Conservation (phyloP, 2,113 vertebrate genomes). For the Clinocottus analis region DNA sequence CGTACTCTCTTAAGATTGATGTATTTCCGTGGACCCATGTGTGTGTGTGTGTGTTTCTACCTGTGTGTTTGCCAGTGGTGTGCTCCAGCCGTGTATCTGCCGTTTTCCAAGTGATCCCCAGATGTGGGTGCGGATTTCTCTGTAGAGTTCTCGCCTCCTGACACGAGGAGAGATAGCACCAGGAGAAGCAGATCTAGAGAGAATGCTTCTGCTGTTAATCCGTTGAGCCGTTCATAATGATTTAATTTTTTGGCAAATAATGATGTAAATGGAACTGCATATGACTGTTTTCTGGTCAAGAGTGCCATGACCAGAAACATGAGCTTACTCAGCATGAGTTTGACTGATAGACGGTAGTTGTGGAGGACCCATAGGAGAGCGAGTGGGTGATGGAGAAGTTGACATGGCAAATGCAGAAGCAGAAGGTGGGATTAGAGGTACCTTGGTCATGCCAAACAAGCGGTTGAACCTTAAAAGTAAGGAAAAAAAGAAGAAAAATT, state of each 20-base stretch:
- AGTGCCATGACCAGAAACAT: neutral
- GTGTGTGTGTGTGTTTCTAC: constrained; percentile 16
- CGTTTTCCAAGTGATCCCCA: constrained; percentile 84
- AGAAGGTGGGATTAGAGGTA: constrained; percentile 68
- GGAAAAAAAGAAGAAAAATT: neutral
- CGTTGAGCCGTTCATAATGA: neutral
- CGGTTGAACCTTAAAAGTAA: constrained; percentile 80
- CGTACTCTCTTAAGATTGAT: neutral
- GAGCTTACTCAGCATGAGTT: constrained; percentile 74
- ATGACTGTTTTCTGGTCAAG: too few species aligned
- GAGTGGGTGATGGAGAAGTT: constrained; percentile 41
- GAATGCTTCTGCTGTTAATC: constrained; percentile 24
- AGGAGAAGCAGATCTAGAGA: constrained; percentile 62
- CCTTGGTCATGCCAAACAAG: constrained; percentile 80
- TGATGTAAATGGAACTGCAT: neutral
- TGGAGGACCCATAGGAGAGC: constrained; percentile 57
- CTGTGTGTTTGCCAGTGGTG: constrained; percentile 74
- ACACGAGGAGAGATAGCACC: constrained; percentile 77
- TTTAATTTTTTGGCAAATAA: neutral
- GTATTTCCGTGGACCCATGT: neutral
- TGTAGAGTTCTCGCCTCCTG: constrained; percentile 84
- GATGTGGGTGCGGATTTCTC: constrained; percentile 85
- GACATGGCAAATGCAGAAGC: constrained; percentile 22
- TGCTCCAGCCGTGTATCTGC: constrained; percentile 87
- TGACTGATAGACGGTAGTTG: constrained; percentile 55